Percentiles rank a stretch among this genome's conserved stretches.
These are phyloP conservation scores for Ethmia dodecea DNA, from an alignment of 2,888 invertebrate genomes.

Conservation along the genomic window DNA sequence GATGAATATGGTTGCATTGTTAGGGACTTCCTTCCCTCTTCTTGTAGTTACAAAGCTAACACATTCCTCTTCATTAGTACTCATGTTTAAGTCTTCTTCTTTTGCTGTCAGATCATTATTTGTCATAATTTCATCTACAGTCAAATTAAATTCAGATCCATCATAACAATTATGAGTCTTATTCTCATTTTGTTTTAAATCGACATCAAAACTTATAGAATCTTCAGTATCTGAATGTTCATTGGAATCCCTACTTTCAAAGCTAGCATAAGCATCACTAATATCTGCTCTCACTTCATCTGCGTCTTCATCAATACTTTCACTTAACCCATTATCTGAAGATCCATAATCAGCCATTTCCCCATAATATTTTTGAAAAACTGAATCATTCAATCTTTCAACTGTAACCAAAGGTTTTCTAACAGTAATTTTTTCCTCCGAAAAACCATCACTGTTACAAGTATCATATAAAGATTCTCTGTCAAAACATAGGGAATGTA, in stretches of 20 bases:
- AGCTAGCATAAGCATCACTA: background rate
- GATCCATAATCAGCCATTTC: constrained; percentile 22
- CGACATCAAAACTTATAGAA: background rate
- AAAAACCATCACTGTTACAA: constrained; percentile 38
- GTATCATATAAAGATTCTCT: constrained; percentile 53
- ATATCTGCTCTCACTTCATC: constrained; percentile 5
- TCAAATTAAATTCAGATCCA: background rate
- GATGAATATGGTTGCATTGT: constrained; percentile 40
- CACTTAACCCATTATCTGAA: background rate
- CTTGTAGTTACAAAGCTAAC: constrained; percentile 63
- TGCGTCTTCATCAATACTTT: no score
- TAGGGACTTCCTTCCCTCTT: constrained; percentile 43
- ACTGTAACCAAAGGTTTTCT: constrained; percentile 40
- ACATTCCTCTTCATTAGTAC: constrained; percentile 34
- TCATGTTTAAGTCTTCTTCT: no score
- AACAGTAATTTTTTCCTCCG: constrained; percentile 11
- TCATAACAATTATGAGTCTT: constrained; percentile 8
- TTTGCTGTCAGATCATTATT: background rate
- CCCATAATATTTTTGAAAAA: constrained; percentile 42
- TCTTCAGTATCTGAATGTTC: background rate
- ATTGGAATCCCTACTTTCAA: background rate
- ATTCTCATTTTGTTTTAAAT: background rate
- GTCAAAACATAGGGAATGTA: constrained; percentile 19
- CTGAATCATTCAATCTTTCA: constrained; percentile 42
- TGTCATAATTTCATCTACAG: constrained; percentile 12